phyloP scores from a whole-genome alignment of 2,113 vertebrate species.

The Zapus hudsonius region DNA sequence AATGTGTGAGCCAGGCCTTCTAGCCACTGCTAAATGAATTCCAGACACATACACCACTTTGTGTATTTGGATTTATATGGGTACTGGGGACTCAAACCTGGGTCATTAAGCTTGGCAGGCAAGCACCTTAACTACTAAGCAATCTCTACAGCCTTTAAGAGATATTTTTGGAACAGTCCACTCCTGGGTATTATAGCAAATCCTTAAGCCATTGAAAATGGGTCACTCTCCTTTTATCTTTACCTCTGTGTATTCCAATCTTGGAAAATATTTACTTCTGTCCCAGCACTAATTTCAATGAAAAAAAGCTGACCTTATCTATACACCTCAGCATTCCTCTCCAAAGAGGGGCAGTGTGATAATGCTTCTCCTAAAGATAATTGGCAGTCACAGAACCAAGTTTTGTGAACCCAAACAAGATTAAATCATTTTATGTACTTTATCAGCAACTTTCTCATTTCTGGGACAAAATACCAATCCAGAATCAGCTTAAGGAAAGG shows the following conservation, averaged over 20 bases:
- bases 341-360: not conserved
- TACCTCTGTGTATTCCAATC: not conserved
- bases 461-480: too few species aligned
- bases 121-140: too few species aligned
- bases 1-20: too few species aligned
- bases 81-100: too few species aligned
- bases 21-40: too few species aligned
- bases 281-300: not conserved
- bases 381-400: constrained; percentile 2
- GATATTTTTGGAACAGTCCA: not conserved
- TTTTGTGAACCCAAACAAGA: constrained; percentile 33
- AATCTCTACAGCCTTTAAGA: too few species aligned
- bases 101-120: too few species aligned
- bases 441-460: too few species aligned
- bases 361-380: not conserved
- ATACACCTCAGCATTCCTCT: not conserved
- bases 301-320: not conserved
- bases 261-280: not conserved
- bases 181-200: not conserved
- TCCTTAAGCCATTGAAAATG: not conserved
- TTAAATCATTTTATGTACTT: not conserved
- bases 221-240: not conserved
- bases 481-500: too few species aligned
- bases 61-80: too few species aligned
- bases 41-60: too few species aligned